These are phyloP conservation scores for Auanema sp. DNA, from an alignment of 2,888 invertebrate genomes.

Conservation along the genomic window DNA sequence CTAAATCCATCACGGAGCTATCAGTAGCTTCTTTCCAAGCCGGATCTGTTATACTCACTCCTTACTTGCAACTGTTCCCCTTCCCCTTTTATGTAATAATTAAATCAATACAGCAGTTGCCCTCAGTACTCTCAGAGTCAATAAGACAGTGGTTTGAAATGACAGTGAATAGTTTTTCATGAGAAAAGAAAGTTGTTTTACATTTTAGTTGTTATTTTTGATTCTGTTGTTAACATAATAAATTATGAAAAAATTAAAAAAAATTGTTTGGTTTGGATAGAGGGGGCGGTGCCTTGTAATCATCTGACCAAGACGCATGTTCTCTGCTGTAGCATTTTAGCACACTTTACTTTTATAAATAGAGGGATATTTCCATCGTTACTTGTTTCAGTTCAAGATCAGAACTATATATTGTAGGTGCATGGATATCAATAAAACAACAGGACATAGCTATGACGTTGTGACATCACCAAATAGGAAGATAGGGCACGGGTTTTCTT, in stretches of 20 bases:
- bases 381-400: no score
- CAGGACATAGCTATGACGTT: no score
- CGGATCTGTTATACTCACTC: conserved; percentile 53
- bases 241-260: not conserved
- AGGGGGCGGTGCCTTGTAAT: not conserved
- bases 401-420: no score
- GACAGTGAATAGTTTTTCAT: conserved; percentile 22
- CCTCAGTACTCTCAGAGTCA: conserved; percentile 89
- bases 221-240: not conserved
- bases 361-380: no score
- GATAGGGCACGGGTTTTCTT: no score
- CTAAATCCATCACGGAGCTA: conserved; percentile 89
- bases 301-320: no score
- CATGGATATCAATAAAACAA: no score
- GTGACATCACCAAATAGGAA: no score
- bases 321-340: no score
- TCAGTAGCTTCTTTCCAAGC: conserved; percentile 77
- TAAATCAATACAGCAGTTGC: conserved; percentile 72
- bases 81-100: conserved; percentile 96
- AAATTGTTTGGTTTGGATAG: not conserved
- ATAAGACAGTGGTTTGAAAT: conserved; percentile 98
- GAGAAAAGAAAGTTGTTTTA: conserved; percentile 4
- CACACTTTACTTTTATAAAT: no score
- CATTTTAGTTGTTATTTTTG: not conserved
- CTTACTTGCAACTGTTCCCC: conserved; percentile 92